phyloP scores from a whole-genome alignment of 2,888 invertebrate species.

The Dryomyza anilis region DNA sequence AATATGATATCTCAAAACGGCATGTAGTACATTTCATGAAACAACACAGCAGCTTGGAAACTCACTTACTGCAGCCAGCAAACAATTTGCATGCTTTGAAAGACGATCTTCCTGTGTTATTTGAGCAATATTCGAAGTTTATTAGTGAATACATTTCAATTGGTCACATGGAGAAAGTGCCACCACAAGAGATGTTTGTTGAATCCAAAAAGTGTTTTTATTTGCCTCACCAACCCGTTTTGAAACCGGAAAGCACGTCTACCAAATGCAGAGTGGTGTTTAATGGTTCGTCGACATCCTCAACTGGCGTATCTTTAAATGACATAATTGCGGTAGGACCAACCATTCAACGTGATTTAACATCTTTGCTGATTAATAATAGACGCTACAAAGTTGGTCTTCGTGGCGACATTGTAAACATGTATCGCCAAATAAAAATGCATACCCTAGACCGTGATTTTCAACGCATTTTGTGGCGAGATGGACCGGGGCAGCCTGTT shows the following conservation, averaged over 20 bases:
- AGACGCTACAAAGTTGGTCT: slow-evolving; percentile 1
- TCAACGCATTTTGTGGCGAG: slow-evolving; percentile 14
- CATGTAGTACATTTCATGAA: not conserved
- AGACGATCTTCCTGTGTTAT: not conserved
- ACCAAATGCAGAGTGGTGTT: slow-evolving; percentile 6
- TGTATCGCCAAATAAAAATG: slow-evolving; percentile 1
- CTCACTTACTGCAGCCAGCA: not conserved
- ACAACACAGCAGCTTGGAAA: not conserved
- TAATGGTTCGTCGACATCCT: not conserved
- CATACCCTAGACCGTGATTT: slow-evolving; percentile 7
- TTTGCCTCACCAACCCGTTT: not conserved
- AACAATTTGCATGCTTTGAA: not conserved
- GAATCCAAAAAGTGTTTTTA: not conserved
- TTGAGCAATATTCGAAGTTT: not conserved
- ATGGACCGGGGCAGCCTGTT: slow-evolving; percentile 4
- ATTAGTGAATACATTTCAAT: not conserved
- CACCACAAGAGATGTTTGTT: not conserved
- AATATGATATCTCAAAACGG: not conserved
- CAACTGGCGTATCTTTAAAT: not conserved
- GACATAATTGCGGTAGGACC: not conserved
- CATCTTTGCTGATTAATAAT: not conserved
- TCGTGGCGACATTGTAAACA: slow-evolving; percentile 2
- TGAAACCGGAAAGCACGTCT: slow-evolving; percentile 2
- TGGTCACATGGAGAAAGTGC: not conserved
- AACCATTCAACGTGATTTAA: not conserved